Evolutionary conservation across 2,888 invertebrate genomes (phyloP).

Genomic region (Nasonia oneida): DNA sequence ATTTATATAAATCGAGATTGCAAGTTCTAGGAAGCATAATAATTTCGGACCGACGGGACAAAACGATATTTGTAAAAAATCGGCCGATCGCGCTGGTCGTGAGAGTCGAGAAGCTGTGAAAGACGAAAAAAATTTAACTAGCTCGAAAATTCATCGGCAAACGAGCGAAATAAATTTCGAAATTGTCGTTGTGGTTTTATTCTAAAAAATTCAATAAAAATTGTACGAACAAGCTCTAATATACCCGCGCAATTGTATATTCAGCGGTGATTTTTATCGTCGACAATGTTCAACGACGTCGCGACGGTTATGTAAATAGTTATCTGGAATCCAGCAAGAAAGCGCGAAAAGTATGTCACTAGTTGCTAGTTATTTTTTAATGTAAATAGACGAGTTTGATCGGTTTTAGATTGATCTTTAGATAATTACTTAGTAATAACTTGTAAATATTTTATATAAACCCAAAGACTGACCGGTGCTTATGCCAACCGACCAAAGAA

Average conservation of each 20-base stretch:
- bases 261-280: constrained; percentile 36
- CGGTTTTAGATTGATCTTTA: constrained; percentile 54
- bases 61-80: constrained; percentile 33
- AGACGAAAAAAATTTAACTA: background rate
- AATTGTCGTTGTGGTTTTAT: constrained; percentile 21
- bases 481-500: constrained; percentile 78
- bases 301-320: constrained; percentile 52
- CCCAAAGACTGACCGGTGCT: constrained; percentile 78
- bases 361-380: constrained; percentile 57
- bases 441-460: constrained; percentile 72
- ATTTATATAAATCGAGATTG: background rate
- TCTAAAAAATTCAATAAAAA: constrained; percentile 22
- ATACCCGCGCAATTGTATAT: constrained; percentile 21
- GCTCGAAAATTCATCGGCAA: background rate
- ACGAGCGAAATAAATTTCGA: constrained; percentile 11
- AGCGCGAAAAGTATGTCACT: constrained; percentile 11
- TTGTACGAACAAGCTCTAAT: background rate
- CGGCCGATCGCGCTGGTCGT: constrained; percentile 48
- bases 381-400: constrained; percentile 68
- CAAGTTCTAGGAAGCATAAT: constrained; percentile 53
- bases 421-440: constrained; percentile 42
- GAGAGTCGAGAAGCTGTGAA: constrained; percentile 3
- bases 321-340: constrained; percentile 24
- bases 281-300: background rate
- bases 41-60: constrained; percentile 20